Base-by-base conservation (phyloP, 2,888 invertebrate genomes). In the Drosophila rubida region DNA sequence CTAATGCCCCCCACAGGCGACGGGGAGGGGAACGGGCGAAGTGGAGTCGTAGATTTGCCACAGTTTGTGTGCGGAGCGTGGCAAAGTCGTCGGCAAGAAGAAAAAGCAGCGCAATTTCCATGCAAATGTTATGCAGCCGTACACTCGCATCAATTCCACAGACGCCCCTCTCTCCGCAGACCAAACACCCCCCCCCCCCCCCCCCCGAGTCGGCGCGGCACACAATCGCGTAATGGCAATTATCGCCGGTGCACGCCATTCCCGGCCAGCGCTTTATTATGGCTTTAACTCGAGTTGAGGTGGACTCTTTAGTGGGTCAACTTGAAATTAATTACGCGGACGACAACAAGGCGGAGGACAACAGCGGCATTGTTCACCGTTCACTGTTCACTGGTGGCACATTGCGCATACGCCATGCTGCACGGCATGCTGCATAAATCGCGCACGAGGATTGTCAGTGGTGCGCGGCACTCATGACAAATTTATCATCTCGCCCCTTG, bases 191-290 rank as follows among this genome's bases (percentile, higher is more conserved):
- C 22, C 25, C 7, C 8, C 14, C 30, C 13, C 13, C n/a, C 30
- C 30, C 30, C 19, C 1, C 19, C 2, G 19, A 19, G 19, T 5
- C 6, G 25, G 25, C 3, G 4, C 1, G 30, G 4, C 1, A 9
- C 13, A 3, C 9, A 39, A 35, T 23, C 16, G 41, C 27, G 75
- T 78, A 85, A 78, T 73, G 76, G 85, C 87, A 81, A 87, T 85
- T 82, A 78, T 85, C 76, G 75, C 73, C 72, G 72, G 60, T 78
- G 84, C 81, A 80, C 81, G 87, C 69, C 70, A 81, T 73, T 60
- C 51, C 25, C 53, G 60, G 63, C 59, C 13, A 63, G 68, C 64
- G 69, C 61, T 74, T 73, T 84, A 61, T 84, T 78, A 72, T 70
- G 62, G 75, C 75, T 69, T 80, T 78, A 70, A 62, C 68, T 78